Evolutionary conservation across 2,888 invertebrate species (phyloP).

Genomic region (Geotrupes spiniger): DNA sequence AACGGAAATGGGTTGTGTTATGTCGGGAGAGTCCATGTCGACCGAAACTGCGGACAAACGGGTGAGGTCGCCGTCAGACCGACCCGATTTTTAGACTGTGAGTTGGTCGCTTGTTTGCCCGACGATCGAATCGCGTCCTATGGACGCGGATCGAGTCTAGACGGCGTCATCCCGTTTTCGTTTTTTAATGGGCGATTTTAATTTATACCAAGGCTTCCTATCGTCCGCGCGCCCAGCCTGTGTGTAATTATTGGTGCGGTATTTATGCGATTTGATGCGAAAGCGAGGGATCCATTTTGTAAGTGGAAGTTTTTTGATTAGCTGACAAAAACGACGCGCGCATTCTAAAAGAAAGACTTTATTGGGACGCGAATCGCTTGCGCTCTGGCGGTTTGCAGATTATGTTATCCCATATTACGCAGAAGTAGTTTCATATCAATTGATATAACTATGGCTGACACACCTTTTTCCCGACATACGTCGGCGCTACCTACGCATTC

Average conservation of each 20-base stretch:
- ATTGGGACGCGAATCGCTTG: slow-evolving; percentile 37
- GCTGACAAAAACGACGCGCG: slow-evolving; percentile 31
- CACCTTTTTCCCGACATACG: slow-evolving; percentile 4
- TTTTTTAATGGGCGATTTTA: slow-evolving; percentile 12
- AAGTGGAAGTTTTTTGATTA: slow-evolving; percentile 40
- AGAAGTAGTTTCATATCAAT: slow-evolving; percentile 25
- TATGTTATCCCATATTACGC: slow-evolving; percentile 24
- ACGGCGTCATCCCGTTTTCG: slow-evolving; percentile 11
- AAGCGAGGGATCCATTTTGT: slow-evolving; percentile 43
- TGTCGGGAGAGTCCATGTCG: slow-evolving; percentile 41
- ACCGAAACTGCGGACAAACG: slow-evolving; percentile 35
- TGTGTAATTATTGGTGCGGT: slow-evolving; percentile 5
- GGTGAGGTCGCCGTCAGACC: slow-evolving; percentile 36
- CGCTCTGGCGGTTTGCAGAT: slow-evolving; percentile 24
- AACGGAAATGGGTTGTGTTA: slow-evolving; percentile 41
- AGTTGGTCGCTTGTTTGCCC: background rate
- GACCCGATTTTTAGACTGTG: slow-evolving; percentile 30
- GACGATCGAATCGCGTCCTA: slow-evolving; percentile 5
- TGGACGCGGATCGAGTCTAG: background rate
- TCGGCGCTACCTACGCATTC: background rate
- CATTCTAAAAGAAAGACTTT: slow-evolving; percentile 23
- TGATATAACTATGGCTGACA: slow-evolving; percentile 25
- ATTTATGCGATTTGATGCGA: slow-evolving; percentile 10
- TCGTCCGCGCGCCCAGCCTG: background rate
- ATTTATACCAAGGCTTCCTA: slow-evolving; percentile 12